Evolutionary conservation across 2,797 vertebrate genomes (phyloP), one percentile per base, ranked within the genome.

Genomic region (Masticophis lateralis): DNA sequence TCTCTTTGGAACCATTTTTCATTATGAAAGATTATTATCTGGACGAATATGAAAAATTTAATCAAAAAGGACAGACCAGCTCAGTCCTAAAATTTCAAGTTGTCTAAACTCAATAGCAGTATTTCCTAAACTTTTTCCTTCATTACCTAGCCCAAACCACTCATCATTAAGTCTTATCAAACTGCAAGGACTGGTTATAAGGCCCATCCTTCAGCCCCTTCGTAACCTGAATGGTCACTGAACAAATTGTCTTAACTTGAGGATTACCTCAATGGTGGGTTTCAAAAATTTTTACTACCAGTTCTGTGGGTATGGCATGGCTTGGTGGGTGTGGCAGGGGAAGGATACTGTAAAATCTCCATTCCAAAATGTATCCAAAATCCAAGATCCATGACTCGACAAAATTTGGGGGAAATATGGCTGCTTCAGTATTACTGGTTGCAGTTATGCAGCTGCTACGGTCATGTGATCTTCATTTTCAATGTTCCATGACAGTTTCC

Each of bases 11-110:
- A 91, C 56, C n/a, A 89, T 66, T 66, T 47, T 86, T 91, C 86
- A 89, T 55, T 43, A 25, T 22, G 57, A 92, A 20, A 89, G 37
- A 14, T 93, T 92, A 94, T 94, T 95, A 94, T 89, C 56, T 93
- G 9, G 18, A 69, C 74, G 22, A 89, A 96, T 56, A 91, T 0
- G 1, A 91, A 88, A 11, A 83, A 1, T 88, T 51, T 87, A 93
- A 93, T 7, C 69, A 43, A 53, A 94, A 94, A 95, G 79, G 20
- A 86, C 11, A 1, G 43, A 60, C 88, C 63, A 59, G 25, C 12
- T 53, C 74, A 92, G 56, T 63, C 37, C 88, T 90, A 32, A 83
- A 63, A 55, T 61, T 18, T 47, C 47, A 90, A 28, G 47, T n/a
- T 55, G 74, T 86, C 74, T 60, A 89, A 89, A 59, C 10, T 79